Conservation (phyloP, 2,888 invertebrate species). For the Clunio marinus region DNA sequence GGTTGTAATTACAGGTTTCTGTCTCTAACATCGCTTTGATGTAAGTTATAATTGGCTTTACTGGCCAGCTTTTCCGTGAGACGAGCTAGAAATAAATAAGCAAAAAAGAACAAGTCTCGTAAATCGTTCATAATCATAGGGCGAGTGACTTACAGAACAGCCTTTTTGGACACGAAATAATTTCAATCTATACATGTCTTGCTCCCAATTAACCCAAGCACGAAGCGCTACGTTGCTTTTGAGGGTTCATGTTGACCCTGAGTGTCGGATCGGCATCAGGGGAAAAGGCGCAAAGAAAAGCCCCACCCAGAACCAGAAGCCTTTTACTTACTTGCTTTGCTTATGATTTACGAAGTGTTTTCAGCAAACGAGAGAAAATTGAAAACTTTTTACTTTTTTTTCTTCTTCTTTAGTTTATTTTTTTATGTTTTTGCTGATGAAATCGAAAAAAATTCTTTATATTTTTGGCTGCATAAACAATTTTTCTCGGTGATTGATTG, state of each 20-base stretch:
- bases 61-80: not conserved
- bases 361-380: not conserved
- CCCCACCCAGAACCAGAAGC: too few species aligned
- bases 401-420: not conserved
- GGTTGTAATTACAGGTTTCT: conserved; percentile 20
- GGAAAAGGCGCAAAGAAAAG: too few species aligned
- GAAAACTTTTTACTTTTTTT: not conserved
- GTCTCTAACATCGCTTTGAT: not conserved
- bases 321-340: not conserved
- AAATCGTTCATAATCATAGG: conserved; percentile 29
- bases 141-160: not conserved
- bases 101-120: not conserved
- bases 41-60: conserved; percentile 30
- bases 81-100: not conserved
- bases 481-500: conserved; percentile 29
- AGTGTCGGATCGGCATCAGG: not conserved
- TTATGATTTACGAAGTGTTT: not conserved
- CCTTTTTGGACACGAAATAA: not conserved
- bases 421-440: too few species aligned
- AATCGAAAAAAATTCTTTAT: not conserved
- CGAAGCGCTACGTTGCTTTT: too few species aligned
- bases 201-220: conserved; percentile 2
- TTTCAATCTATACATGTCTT: not conserved
- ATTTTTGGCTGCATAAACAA: conserved; percentile 25
- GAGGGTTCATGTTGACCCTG: not conserved